A percentile compares a stretch with the other conserved stretches of the same genome.
Evolutionary conservation across 2,888 invertebrate genomes (phyloP).

Genomic region (Gari tellinella): DNA sequence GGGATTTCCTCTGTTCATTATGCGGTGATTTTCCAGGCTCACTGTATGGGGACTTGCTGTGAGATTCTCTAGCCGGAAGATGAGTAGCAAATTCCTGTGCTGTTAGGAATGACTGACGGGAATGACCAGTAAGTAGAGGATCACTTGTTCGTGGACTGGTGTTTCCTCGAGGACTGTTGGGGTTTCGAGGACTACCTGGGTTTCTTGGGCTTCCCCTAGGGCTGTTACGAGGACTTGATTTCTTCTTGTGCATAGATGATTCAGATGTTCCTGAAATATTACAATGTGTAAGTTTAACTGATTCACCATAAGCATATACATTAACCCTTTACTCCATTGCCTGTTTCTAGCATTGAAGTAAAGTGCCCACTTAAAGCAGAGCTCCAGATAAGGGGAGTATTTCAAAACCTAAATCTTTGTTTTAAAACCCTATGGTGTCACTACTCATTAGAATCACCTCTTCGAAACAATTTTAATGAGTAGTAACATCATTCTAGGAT

Average conservation of each 20-base stretch:
- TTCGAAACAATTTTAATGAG: too few species aligned
- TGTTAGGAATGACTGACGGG: constrained; percentile 41
- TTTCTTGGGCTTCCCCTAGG: constrained; percentile 56
- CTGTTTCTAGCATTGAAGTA: too few species aligned
- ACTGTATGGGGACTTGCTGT: constrained; percentile 43
- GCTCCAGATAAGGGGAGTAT: too few species aligned
- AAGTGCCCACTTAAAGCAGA: too few species aligned
- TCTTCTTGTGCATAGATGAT: constrained; percentile 59
- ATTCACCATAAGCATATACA: background rate
- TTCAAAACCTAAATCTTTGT: too few species aligned
- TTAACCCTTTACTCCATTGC: too few species aligned
- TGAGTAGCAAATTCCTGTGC: constrained; percentile 54
- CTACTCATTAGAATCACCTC: too few species aligned
- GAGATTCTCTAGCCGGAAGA: constrained; percentile 54
- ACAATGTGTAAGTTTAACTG: background rate
- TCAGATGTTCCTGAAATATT: constrained; percentile 43
- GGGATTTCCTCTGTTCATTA: constrained; percentile 54
- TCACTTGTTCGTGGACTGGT: constrained; percentile 33
- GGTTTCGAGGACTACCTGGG: constrained; percentile 49
- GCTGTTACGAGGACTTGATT: constrained; percentile 59
- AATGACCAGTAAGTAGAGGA: constrained; percentile 1
- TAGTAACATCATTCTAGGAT: too few species aligned
- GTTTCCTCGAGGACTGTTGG: constrained; percentile 46
- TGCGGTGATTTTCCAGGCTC: constrained; percentile 36
- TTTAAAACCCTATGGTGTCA: background rate